Conservation (phyloP, 2,113 vertebrate species). For the Oriolus oriolus region DNA sequence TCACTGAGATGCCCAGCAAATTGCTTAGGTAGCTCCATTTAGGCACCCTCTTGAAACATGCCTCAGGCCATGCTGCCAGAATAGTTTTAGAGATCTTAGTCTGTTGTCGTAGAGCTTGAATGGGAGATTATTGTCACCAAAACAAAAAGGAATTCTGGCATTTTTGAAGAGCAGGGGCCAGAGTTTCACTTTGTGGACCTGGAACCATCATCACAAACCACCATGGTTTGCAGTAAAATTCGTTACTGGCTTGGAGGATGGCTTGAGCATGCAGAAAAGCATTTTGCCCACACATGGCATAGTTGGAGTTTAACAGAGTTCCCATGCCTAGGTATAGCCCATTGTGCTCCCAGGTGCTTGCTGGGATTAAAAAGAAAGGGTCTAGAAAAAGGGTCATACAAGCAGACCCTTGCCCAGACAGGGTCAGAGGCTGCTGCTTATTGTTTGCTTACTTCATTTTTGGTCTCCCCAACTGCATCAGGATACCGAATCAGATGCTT, state of each 20-base stretch:
- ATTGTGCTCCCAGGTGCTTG: not conserved
- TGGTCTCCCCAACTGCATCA: not conserved
- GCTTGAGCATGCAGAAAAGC: not conserved
- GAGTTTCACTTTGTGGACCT: not conserved
- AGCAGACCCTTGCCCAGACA: not conserved
- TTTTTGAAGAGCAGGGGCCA: not conserved
- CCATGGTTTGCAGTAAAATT: not conserved
- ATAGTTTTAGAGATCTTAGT: not conserved
- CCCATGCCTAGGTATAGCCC: not conserved
- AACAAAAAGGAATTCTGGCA: not conserved
- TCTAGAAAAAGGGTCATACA: not conserved
- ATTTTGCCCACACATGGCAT: not conserved
- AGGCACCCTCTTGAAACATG: not conserved
- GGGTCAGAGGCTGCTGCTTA: not conserved
- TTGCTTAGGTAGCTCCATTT: not conserved
- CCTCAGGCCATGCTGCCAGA: not conserved
- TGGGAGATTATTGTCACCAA: not conserved
- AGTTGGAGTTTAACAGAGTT: not conserved
- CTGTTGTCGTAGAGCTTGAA: not conserved
- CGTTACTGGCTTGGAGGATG: not conserved
- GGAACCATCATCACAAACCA: not conserved
- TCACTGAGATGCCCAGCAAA: not conserved
- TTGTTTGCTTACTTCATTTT: not conserved
- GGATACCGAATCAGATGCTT: fast-evolving
- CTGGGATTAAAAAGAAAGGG: not conserved